Evolutionary conservation across 2,888 invertebrate genomes (phyloP), one percentile per base, ranked within the genome.

Genomic region (Frankliniella intonsa): DNA sequence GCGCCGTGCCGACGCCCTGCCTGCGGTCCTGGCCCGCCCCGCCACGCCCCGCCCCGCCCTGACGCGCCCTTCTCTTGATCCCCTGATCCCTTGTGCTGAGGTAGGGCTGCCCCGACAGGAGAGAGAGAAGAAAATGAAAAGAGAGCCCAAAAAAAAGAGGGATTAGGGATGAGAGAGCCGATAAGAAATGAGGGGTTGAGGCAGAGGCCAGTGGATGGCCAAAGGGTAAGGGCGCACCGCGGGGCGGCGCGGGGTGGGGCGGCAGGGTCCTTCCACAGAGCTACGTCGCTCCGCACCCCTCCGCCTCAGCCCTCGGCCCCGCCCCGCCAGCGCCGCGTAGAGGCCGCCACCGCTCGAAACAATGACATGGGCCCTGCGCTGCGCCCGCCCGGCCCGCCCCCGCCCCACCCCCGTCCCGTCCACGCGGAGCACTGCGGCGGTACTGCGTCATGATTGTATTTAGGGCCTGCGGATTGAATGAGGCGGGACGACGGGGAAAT

Each of bases 161-260:
- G 69, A 76, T 76, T 76, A 76, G 69, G 25, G 69, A 76, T 76
- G 69, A 76, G 69, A 76, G 69, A 76, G 69, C 69, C 12, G 69
- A 76, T 76, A 76, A 76, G 69, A 76, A 76, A 76, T 76, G 69
- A 76, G 69, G 69, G 69, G 69, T 25, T 22, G 62, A 55, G 55
- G 55, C 55, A 8, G 55, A 17, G 17, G 55, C 12, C 14, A n/a
- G 38, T 38, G 62, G 62, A n/a, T 62, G 14, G 19, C 62, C 11
- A 3, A 10, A n/a, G n/a, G 14, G 62, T 17, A 17, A 14, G 62
- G 3, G 62, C 19, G 7, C 55, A 0, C 17, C n/a, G 14, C 17
- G 62, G 62, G 62, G 55, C 17, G 55, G 55, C 3, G 55, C 17
- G 55, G 17, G 14, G n/a, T 8, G 62, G 14, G 62, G n/a, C 62